A percentile compares a stretch with the other conserved stretches of the same genome.
phyloP scores from a whole-genome alignment of 2,797 vertebrate genomes.

The Hippoglossus hippoglossus region DNA sequence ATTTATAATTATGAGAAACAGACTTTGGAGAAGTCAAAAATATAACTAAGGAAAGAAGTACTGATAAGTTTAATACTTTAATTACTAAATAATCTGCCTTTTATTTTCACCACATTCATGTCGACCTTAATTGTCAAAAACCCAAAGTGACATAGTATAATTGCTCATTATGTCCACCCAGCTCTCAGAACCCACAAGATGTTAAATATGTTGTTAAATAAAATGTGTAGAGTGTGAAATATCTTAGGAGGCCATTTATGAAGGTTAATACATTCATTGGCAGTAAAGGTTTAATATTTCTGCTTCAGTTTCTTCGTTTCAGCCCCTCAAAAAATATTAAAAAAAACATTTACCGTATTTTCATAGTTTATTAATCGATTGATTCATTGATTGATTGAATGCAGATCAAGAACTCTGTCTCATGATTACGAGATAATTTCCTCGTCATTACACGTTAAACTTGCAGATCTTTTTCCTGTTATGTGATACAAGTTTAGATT shows the following conservation, averaged over 20 bases:
- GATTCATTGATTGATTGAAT: background rate
- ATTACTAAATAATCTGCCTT: background rate
- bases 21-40: too few relatives aligned
- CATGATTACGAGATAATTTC: background rate
- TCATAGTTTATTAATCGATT: background rate
- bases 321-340: background rate
- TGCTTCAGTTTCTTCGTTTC: background rate
- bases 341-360: too few relatives aligned
- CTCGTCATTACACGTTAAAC: background rate
- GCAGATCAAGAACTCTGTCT: background rate
- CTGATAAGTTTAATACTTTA: background rate
- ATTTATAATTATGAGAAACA: too few relatives aligned
- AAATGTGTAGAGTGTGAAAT: background rate
- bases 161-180: too few relatives aligned
- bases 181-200: background rate
- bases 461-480: background rate
- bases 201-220: background rate
- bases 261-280: too few relatives aligned
- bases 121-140: background rate
- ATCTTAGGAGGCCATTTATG: too few relatives aligned
- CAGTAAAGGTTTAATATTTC: too few relatives aligned
- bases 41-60: too few relatives aligned
- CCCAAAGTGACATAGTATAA: background rate
- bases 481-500: background rate
- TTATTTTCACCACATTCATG: background rate